These are phyloP conservation scores for Acipenser oxyrinchus DNA, from an alignment of 2,797 vertebrate genomes.

Conservation along the genomic window DNA sequence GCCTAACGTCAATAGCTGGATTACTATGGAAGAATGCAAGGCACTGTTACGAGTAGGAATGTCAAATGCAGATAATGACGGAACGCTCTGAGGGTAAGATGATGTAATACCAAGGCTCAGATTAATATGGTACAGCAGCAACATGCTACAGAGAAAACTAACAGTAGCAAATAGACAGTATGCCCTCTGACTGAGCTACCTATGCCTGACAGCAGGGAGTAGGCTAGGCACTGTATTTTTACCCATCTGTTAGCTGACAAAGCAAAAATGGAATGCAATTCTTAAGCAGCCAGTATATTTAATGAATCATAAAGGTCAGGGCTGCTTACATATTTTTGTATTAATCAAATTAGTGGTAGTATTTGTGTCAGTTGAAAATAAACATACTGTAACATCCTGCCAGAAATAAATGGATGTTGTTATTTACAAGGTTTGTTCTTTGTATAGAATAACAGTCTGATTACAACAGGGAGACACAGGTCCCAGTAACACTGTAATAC, in stretches of 20 bases:
- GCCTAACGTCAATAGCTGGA: neutral
- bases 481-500: no score
- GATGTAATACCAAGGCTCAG: neutral
- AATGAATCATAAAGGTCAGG: neutral
- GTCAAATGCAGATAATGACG: neutral
- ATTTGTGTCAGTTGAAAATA: neutral
- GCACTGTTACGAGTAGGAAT: neutral
- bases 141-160: neutral
- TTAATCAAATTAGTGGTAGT: neutral
- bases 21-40: neutral
- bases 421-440: no score
- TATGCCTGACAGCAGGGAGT: slow-evolving; percentile 1
- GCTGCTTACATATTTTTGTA: neutral
- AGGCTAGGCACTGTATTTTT: neutral
- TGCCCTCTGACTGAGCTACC: neutral
- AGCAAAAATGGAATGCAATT: neutral
- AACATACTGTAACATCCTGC: neutral
- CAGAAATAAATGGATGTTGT: no score
- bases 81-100: neutral
- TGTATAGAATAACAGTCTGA: no score
- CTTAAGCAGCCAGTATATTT: neutral
- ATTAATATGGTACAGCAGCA: slow-evolving; percentile 4
- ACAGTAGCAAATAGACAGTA: neutral
- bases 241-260: neutral
- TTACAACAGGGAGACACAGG: no score